Evolutionary conservation across 1,140 invertebrate species (phyloP).

Genomic region (Drosophila pseudoobscura): DNA sequence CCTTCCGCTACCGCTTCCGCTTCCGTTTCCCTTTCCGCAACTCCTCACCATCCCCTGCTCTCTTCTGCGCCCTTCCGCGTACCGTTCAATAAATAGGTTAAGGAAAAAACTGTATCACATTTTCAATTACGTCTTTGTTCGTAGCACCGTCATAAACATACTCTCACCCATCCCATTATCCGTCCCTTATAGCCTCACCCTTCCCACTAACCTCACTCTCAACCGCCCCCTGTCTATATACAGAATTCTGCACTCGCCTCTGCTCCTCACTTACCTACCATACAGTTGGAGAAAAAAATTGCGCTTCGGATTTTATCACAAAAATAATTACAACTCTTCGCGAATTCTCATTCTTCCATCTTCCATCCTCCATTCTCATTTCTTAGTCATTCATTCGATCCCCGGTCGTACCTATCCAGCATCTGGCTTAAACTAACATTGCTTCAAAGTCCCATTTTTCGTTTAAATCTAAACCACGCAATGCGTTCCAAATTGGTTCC

Average conservation of each 20-base stretch:
- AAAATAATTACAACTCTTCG: constrained; percentile 77
- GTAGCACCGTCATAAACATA: constrained; percentile 81
- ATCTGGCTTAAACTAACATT: constrained; percentile 60
- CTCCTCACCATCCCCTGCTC: constrained; percentile 4
- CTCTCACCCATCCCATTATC: constrained; percentile 17
- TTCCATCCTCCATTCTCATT: neutral
- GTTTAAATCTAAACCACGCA: constrained; percentile 54
- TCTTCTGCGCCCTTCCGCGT: constrained; percentile 25
- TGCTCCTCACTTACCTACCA: constrained; percentile 55
- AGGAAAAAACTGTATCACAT: constrained; percentile 83
- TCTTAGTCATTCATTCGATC: neutral
- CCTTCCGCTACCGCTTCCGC: constrained; percentile 23
- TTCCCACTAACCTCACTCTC: neutral
- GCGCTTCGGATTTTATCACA: constrained; percentile 80
- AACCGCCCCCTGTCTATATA: constrained; percentile 11
- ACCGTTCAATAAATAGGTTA: constrained; percentile 73
- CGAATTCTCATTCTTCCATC: constrained; percentile 17
- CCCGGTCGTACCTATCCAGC: neutral
- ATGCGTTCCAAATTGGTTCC: constrained; percentile 62
- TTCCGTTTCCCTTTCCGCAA: neutral
- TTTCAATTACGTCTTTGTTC: constrained; percentile 83
- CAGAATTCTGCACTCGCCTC: constrained; percentile 5
- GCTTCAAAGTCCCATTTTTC: constrained; percentile 55
- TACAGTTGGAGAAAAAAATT: constrained; percentile 79
- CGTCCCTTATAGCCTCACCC: neutral